Evolutionary conservation across 1,140 invertebrate species (phyloP).

Genomic region (Calycopis cecrops): DNA sequence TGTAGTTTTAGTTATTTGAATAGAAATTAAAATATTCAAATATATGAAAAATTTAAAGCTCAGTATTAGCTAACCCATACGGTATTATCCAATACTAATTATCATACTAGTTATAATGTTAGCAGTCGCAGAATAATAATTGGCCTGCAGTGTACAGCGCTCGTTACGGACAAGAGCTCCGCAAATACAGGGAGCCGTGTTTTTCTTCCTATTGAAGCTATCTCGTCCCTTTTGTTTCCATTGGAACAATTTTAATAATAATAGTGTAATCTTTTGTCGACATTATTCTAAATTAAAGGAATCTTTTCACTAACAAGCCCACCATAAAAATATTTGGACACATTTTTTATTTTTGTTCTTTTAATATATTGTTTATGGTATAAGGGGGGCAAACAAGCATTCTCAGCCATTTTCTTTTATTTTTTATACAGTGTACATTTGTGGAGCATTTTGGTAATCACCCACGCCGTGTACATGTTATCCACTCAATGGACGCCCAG

Average conservation of each 20-base stretch:
- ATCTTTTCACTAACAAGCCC: slow-evolving; percentile 11
- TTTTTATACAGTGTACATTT: too few species aligned
- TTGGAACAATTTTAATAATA: slow-evolving; percentile 34
- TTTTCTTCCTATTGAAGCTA: slow-evolving; percentile 41
- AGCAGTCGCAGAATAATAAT: slow-evolving; percentile 6
- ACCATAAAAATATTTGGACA: not conserved
- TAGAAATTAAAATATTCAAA: not conserved
- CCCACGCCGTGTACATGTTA: too few species aligned
- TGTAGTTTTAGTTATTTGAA: slow-evolving; percentile 18
- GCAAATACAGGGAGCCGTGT: slow-evolving; percentile 36
- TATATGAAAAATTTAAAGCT: not conserved
- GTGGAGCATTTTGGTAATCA: too few species aligned
- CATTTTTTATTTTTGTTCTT: too few species aligned
- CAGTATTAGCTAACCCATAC: too few species aligned
- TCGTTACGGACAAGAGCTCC: slow-evolving; percentile 36
- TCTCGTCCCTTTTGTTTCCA: slow-evolving; percentile 39
- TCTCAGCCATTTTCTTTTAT: too few species aligned
- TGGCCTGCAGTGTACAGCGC: slow-evolving; percentile 24
- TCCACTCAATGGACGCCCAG: too few species aligned
- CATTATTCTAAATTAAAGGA: slow-evolving; percentile 26
- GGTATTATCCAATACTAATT: too few species aligned
- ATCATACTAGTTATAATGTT: too few species aligned
- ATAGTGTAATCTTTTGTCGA: slow-evolving; percentile 30
- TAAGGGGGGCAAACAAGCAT: too few species aligned
- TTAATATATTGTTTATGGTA: too few species aligned